These are phyloP conservation scores for Phrynosoma platyrhinos DNA, from an alignment of 2,113 vertebrate species.

Conservation along the genomic window DNA sequence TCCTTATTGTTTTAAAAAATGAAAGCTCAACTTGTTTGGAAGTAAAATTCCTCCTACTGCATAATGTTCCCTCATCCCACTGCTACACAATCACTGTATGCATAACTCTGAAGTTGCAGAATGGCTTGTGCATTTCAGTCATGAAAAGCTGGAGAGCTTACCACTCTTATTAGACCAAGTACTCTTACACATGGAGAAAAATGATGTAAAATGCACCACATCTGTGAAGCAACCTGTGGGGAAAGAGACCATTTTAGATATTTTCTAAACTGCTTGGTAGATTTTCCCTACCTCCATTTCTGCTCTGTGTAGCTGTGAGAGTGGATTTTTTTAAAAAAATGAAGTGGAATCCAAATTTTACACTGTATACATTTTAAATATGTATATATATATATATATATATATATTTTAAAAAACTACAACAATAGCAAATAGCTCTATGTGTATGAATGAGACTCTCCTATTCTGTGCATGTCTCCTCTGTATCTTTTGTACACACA, in stretches of 20 bases:
- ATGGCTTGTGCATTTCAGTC: not conserved
- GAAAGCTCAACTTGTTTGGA: not conserved
- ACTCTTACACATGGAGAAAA: not conserved
- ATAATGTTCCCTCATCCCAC: no score
- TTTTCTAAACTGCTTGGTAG: no score
- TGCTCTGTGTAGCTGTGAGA: no score
- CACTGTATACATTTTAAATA: no score
- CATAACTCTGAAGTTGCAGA: not conserved
- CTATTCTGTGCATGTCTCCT: no score
- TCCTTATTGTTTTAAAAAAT: not conserved
- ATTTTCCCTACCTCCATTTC: no score
- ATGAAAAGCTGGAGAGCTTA: not conserved
- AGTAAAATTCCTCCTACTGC: not conserved
- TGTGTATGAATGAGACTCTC: no score
- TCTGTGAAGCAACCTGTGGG: not conserved
- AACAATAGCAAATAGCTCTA: not conserved
- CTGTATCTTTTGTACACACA: not conserved
- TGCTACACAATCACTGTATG: not conserved
- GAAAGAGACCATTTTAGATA: no score
- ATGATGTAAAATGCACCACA: no score
- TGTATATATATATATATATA: no score
- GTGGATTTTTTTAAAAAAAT: no score
- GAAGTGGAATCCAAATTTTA: not conserved
- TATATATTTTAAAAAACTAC: no score
- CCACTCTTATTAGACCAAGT: not conserved